Evolutionary conservation across 2,888 invertebrate genomes (phyloP).

Genomic region (Helleia helle): DNA sequence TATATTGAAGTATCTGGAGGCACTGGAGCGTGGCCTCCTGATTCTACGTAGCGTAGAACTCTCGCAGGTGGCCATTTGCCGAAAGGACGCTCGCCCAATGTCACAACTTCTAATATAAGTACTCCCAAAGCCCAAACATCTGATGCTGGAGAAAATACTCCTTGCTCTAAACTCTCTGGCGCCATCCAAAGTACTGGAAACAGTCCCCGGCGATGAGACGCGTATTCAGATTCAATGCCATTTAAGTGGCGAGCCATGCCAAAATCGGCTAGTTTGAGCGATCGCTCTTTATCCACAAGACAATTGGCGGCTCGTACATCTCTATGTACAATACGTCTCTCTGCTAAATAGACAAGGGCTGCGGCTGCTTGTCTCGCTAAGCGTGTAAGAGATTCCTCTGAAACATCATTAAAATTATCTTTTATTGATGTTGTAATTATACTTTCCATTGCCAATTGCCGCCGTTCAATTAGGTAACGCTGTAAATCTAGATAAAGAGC

Average conservation of each 20-base stretch:
- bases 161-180: conserved; percentile 86
- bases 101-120: conserved; percentile 86
- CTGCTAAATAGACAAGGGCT: conserved; percentile 84
- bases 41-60: conserved; percentile 73
- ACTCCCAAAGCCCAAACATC: conserved; percentile 94
- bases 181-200: conserved; percentile 94
- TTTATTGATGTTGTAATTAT: conserved; percentile 72
- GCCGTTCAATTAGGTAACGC: conserved; percentile 79
- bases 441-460: conserved; percentile 81
- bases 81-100: conserved; percentile 92
- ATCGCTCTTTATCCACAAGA: conserved; percentile 80
- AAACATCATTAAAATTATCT: conserved; percentile 58
- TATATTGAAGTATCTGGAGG: conserved; percentile 68
- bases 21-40: conserved; percentile 77
- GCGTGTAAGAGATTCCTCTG: conserved; percentile 37
- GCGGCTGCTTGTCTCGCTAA: conserved; percentile 67
- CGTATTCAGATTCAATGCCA: conserved; percentile 81
- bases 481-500: conserved; percentile 92
- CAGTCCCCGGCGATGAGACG: conserved; percentile 86
- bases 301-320: conserved; percentile 88
- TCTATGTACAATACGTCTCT: conserved; percentile 86
- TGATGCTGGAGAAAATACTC: conserved; percentile 86
- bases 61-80: conserved; percentile 81
- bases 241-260: conserved; percentile 80
- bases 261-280: conserved; percentile 87